Percentiles rank a stretch among this genome's conserved stretches.
Evolutionary conservation across 2,888 invertebrate genomes (phyloP).

Genomic region (Nymphalis urticae): DNA sequence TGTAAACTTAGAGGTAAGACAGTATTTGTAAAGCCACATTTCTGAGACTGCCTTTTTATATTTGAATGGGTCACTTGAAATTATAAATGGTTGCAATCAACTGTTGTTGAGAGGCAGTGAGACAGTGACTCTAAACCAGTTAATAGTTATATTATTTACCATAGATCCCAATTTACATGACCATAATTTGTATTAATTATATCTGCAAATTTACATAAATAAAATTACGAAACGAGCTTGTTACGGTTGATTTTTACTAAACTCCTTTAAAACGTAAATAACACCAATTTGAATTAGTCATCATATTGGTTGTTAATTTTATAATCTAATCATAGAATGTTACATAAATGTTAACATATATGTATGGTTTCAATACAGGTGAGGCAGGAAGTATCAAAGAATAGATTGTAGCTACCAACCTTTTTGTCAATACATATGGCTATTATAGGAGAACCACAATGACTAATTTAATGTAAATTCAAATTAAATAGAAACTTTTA

Average conservation of each 20-base stretch:
- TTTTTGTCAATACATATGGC: constrained; percentile 58
- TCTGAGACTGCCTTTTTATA: constrained; percentile 82
- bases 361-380: constrained; percentile 42
- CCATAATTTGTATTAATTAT: constrained; percentile 81
- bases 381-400: constrained; percentile 58
- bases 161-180: constrained; percentile 80
- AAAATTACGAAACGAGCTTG: constrained; percentile 80
- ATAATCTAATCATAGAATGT: constrained; percentile 29
- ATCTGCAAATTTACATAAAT: constrained; percentile 82
- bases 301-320: constrained; percentile 26
- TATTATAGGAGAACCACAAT: constrained; percentile 54
- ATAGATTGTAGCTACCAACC: constrained; percentile 45
- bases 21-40: constrained; percentile 80
- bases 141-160: constrained; percentile 72
- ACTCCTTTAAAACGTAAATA: constrained; percentile 24
- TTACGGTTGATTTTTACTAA: constrained; percentile 45
- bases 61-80: constrained; percentile 73
- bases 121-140: constrained; percentile 68
- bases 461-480: constrained; percentile 57
- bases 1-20: constrained; percentile 78
- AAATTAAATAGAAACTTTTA: background rate
- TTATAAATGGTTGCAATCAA: constrained; percentile 67
- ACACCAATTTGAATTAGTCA: constrained; percentile 7
- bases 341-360: constrained; percentile 29
- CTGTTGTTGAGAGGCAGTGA: constrained; percentile 59